Percentiles rank a stretch among this genome's conserved stretches.
Conservation (phyloP, 2,113 vertebrate species). For the Noturus placidus region DNA sequence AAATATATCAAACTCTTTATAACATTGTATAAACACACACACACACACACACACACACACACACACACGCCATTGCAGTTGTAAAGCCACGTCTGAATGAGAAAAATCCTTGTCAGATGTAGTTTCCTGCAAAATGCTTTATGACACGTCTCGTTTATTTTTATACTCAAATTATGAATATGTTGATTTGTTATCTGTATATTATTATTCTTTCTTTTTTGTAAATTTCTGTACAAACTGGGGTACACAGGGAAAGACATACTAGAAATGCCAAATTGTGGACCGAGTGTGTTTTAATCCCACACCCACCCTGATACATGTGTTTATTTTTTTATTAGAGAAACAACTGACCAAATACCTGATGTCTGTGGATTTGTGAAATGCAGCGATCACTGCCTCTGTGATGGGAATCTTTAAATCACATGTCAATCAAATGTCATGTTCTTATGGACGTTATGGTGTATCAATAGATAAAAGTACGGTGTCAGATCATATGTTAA, state of each 20-base stretch:
- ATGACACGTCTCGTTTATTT: slow-evolving; percentile 83
- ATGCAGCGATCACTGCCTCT: slow-evolving; percentile 34
- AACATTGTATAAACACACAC: slow-evolving; percentile 16
- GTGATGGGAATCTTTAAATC: neutral
- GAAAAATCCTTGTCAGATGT: slow-evolving; percentile 63
- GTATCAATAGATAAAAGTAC: neutral
- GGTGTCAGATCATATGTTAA: neutral
- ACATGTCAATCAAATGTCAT: neutral
- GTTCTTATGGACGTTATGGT: neutral
- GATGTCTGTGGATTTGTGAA: neutral
- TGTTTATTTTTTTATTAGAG: slow-evolving; percentile 10
- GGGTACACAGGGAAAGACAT: slow-evolving; percentile 5
- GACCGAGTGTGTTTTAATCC: slow-evolving; percentile 2
- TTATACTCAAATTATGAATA: slow-evolving; percentile 80
- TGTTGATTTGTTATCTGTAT: slow-evolving; percentile 82
- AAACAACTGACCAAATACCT: slow-evolving; percentile 16
- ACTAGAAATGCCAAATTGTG: slow-evolving; percentile 16
- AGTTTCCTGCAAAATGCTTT: slow-evolving; percentile 70
- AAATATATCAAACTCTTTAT: slow-evolving; percentile 19
- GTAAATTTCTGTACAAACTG: slow-evolving; percentile 41
- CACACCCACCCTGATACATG: neutral
- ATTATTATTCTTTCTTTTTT: slow-evolving; percentile 72
- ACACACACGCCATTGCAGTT: slow-evolving; percentile 64
- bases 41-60: slow-evolving; percentile 44
- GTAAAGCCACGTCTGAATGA: slow-evolving; percentile 66